Evolutionary conservation across 2,113 vertebrate genomes (phyloP).

Genomic region (Chloroceryle aenea): DNA sequence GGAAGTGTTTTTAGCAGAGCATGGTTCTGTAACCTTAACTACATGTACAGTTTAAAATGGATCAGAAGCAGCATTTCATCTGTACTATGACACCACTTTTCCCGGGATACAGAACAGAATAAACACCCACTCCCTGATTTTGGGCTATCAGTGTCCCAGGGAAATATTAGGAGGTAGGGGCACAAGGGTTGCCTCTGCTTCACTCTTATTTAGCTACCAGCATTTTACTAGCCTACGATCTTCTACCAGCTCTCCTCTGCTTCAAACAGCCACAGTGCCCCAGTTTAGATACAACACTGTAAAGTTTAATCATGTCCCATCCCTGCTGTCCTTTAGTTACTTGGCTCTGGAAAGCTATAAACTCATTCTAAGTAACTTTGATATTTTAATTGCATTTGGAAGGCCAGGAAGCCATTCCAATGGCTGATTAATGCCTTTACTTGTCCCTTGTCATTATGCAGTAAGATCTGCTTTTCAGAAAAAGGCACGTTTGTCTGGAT

Average conservation of each 20-base stretch:
- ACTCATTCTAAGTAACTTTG: background rate
- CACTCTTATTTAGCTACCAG: background rate
- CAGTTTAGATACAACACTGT: background rate
- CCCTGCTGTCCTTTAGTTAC: background rate
- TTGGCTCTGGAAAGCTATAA: background rate
- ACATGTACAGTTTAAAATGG: background rate
- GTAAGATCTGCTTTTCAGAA: background rate
- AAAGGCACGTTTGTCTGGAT: background rate
- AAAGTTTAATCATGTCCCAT: background rate
- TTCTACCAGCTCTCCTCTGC: background rate
- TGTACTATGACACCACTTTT: background rate
- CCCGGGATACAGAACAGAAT: accelerated
- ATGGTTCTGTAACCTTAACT: background rate
- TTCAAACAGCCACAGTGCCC: background rate
- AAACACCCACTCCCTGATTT: background rate
- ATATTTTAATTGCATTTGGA: conserved; percentile 28
- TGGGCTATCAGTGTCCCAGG: accelerated
- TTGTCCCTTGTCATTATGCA: background rate
- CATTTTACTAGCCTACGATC: accelerated
- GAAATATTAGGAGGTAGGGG: background rate
- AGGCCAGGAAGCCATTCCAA: background rate
- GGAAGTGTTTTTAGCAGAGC: background rate
- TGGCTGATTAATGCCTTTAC: background rate
- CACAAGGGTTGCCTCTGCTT: background rate
- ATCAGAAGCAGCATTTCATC: background rate